Evolutionary conservation across 2,888 invertebrate species (phyloP), one percentile per base, ranked within the genome.

Genomic region (Hedya salicella): DNA sequence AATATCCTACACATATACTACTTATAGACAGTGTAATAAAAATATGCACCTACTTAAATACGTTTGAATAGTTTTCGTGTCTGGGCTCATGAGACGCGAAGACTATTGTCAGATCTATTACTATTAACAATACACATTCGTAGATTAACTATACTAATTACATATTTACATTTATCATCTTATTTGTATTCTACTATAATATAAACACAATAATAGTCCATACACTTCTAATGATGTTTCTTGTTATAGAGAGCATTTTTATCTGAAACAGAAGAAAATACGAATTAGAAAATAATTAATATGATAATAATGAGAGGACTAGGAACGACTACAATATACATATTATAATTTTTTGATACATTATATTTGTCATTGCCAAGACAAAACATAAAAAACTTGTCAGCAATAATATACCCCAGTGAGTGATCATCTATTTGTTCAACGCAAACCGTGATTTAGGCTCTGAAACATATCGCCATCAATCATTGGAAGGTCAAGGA

Each of bases 41-140:
- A 59, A 67, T 62, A 56, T 60, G 30, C 19, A 52, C 25, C 13
- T 64, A n/a, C 68, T 74, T 49, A 40, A 25, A 46, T 0, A 46
- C 49, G 11, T 70, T 74, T 75, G 69, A 56, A 72, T 82, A 86
- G 86, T 82, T 86, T 81, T 85, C 86, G 82, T 85, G 87, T 84
- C 87, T 76, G 70, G 89, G 89, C 89, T 90, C 89, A 88, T 76
- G 72, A 83, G 87, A 87, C 88, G 82, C 84, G 84, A 83, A 81
- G 78, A 83, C 89, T 89, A 86, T 46, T 59, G 11, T 9, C 36
- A 36, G 44, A 39, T 46, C 44, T 9, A 50, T 14, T 25, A 36
- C 16, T 54, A 21, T 17, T 16, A 36, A 25, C 16, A 62, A 48
- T 14, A 57, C 30, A 46, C 5, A 48, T 48, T 13, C 5, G 0